phyloP scores from a whole-genome alignment of 2,113 vertebrate genomes.

The Rousettus leschenaultii region DNA sequence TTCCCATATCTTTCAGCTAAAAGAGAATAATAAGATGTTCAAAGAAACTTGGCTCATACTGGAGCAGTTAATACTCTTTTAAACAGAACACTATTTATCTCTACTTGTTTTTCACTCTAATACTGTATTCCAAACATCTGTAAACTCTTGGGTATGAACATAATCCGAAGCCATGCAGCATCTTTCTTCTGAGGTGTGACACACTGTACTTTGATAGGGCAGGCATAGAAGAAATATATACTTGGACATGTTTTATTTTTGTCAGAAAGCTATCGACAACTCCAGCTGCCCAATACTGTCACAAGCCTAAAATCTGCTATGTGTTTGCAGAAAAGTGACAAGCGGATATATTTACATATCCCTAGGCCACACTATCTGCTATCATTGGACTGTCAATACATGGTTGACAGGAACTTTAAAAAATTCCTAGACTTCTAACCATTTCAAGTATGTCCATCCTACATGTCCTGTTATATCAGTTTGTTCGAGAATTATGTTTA shows the following conservation, averaged over 20 bases:
- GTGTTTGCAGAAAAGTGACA: conserved; percentile 57
- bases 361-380: background rate
- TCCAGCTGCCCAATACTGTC: conserved; percentile 58
- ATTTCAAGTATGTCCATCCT: background rate
- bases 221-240: conserved; percentile 38
- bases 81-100: background rate
- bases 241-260: conserved; percentile 67
- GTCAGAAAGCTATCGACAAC: conserved; percentile 56
- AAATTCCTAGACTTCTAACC: background rate
- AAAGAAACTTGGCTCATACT: background rate
- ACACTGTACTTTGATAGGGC: conserved; percentile 22
- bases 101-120: background rate
- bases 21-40: background rate
- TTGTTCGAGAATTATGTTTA: conserved; percentile 9
- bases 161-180: background rate
- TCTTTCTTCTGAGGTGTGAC: background rate
- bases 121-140: background rate
- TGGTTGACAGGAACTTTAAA: background rate
- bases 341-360: conserved; percentile 65
- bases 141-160: background rate
- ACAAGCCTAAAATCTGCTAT: conserved; percentile 44
- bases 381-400: conserved; percentile 19
- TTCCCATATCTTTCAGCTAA: background rate
- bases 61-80: background rate
- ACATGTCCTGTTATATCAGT: background rate